These are phyloP conservation scores for Axinella damicornis DNA, from an alignment of 37 sponge, comb jelly and placozoan genomes.

Conservation along the genomic window DNA sequence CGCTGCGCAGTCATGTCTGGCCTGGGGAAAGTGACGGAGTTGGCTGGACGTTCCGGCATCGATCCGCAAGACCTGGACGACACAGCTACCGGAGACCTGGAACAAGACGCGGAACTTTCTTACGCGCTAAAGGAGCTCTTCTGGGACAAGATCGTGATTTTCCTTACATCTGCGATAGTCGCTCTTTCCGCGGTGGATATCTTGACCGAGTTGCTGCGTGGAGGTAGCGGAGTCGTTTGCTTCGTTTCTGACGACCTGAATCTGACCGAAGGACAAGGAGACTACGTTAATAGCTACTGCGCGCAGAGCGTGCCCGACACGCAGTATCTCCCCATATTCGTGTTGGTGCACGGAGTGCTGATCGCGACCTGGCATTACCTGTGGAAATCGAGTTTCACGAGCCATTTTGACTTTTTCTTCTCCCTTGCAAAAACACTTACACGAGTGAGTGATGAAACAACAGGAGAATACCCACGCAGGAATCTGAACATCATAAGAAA, in stretches of 20 bases:
- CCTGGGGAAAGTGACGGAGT: no score
- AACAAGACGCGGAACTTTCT: background rate
- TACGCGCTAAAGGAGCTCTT: constrained; percentile 29
- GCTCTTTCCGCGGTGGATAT: constrained; percentile 49
- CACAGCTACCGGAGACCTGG: background rate
- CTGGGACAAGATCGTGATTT: constrained; percentile 46
- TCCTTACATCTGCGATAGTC: constrained; percentile 29
- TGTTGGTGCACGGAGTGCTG: constrained; percentile 37
- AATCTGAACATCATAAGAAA: constrained; percentile 15
- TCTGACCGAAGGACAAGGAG: constrained; percentile 21
- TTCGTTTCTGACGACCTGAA: constrained; percentile 33
- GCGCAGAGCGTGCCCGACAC: constrained; percentile 22
- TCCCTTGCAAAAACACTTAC: constrained; percentile 27
- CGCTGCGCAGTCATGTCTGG: no score
- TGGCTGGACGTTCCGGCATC: background rate
- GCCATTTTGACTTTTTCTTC: constrained; percentile 51
- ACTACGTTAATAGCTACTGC: constrained; percentile 54
- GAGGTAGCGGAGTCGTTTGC: constrained; percentile 50
- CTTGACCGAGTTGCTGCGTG: constrained; percentile 41
- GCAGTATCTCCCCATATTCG: constrained; percentile 44
- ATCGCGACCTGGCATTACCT: constrained; percentile 40
- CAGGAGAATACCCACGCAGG: constrained; percentile 35
- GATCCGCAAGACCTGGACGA: constrained; percentile 28
- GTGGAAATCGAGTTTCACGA: constrained; percentile 47
- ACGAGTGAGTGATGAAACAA: constrained; percentile 43